These are phyloP conservation scores for Masticophis lateralis DNA, from an alignment of 2,797 vertebrate species.

Conservation along the genomic window DNA sequence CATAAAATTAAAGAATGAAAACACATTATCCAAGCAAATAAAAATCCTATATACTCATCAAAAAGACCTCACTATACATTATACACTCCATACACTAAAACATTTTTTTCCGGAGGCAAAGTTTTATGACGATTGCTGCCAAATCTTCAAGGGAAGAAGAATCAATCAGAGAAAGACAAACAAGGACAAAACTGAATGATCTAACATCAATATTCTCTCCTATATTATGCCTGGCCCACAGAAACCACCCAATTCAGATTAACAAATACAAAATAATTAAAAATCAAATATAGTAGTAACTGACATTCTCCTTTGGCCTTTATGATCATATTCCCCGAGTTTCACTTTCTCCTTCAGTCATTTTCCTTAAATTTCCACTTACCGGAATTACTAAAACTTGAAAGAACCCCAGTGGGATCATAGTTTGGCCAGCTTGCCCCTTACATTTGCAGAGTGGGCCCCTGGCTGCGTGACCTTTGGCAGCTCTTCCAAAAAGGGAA, in stretches of 20 bases:
- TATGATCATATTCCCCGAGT: background rate
- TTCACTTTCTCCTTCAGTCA: background rate
- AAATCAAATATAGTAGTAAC: background rate
- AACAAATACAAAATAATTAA: background rate
- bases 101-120: background rate
- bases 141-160: background rate
- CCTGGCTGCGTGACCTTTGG: background rate
- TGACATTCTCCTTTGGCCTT: background rate
- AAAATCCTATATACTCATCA: background rate
- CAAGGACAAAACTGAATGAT: background rate
- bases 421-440: background rate
- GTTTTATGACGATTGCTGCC: background rate
- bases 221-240: background rate
- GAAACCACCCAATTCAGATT: background rate
- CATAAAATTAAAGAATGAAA: background rate
- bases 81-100: background rate
- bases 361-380: background rate
- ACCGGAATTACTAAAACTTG: constrained; percentile 7
- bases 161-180: background rate
- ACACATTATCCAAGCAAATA: background rate
- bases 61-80: background rate
- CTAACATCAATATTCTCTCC: background rate
- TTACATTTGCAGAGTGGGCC: background rate
- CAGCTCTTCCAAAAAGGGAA: background rate
- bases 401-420: constrained; percentile 8